These are phyloP conservation scores for Neomicropteryx cornuta DNA, from an alignment of 1,140 invertebrate species.

Conservation along the genomic window DNA sequence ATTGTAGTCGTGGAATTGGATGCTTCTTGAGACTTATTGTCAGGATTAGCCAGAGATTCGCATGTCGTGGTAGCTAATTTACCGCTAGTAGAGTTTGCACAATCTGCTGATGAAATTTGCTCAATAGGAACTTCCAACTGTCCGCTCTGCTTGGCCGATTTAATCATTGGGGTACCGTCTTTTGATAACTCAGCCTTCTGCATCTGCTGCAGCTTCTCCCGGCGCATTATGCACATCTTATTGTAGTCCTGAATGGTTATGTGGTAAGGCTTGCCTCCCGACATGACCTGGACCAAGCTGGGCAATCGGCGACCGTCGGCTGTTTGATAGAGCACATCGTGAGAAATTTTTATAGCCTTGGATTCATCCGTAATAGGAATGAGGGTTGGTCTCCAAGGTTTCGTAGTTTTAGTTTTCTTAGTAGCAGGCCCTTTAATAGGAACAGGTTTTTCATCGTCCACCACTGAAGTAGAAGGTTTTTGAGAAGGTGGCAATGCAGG, in stretches of 20 bases:
- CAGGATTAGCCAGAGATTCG: no score
- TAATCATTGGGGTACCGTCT: no score
- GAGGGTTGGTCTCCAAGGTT: constrained; percentile 55
- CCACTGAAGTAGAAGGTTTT: constrained; percentile 14
- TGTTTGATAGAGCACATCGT: constrained; percentile 39
- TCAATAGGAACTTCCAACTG: no score
- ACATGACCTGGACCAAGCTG: constrained; percentile 48
- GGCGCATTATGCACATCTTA: constrained; percentile 53
- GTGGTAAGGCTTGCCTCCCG: constrained; percentile 52
- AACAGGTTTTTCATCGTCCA: constrained; percentile 17
- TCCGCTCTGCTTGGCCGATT: no score
- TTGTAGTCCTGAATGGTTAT: constrained; percentile 59
- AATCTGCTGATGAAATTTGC: no score
- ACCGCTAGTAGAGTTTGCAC: no score
- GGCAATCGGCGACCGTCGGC: constrained; percentile 43
- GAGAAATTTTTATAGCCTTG: constrained; percentile 19
- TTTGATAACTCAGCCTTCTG: constrained; percentile 41
- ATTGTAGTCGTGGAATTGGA: no score
- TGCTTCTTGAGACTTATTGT: no score
- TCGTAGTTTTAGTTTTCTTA: constrained; percentile 39
- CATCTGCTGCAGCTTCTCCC: constrained; percentile 47
- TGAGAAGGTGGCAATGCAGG: constrained; percentile 3
- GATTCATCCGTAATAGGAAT: constrained; percentile 45
- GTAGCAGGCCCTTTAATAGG: constrained; percentile 23
- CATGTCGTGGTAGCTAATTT: no score